phyloP scores from a whole-genome alignment of 2,797 vertebrate species.

The Sebastes vulpes region DNA sequence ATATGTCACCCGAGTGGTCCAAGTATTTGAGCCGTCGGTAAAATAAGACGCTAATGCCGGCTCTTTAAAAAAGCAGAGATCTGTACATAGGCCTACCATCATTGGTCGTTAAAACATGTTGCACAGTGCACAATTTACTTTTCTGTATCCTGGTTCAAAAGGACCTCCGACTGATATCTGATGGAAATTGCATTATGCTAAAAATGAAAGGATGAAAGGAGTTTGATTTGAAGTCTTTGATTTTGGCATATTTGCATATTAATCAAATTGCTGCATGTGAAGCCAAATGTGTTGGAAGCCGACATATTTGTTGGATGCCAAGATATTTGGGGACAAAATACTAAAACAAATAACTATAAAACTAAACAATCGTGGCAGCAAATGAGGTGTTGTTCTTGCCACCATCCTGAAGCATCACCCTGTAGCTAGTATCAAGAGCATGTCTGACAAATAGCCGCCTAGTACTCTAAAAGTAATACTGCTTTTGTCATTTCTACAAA shows the following conservation, averaged over 20 bases:
- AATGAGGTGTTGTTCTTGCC: background rate
- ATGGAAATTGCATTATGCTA: background rate
- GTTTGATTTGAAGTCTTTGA: background rate
- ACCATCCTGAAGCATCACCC: background rate
- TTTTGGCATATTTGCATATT: background rate
- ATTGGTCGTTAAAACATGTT: background rate
- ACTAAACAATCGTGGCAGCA: background rate
- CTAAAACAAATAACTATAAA: background rate
- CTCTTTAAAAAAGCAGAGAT: constrained; percentile 7
- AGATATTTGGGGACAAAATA: background rate
- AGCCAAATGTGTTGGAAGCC: background rate
- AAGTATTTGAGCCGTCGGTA: constrained; percentile 23
- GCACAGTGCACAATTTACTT: background rate
- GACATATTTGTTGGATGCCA: no score
- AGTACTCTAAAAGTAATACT: background rate
- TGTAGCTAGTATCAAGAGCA: background rate
- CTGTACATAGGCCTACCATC: background rate
- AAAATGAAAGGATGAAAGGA: background rate
- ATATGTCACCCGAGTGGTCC: constrained; percentile 39
- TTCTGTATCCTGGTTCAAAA: background rate
- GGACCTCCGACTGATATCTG: background rate
- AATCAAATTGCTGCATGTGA: background rate
- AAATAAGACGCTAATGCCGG: constrained; percentile 32
- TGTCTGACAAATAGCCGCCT: background rate
- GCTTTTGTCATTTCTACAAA: constrained; percentile 10